Evolutionary conservation across 2,113 vertebrate species (phyloP).

Genomic region (Cyprinodon tularosa): DNA sequence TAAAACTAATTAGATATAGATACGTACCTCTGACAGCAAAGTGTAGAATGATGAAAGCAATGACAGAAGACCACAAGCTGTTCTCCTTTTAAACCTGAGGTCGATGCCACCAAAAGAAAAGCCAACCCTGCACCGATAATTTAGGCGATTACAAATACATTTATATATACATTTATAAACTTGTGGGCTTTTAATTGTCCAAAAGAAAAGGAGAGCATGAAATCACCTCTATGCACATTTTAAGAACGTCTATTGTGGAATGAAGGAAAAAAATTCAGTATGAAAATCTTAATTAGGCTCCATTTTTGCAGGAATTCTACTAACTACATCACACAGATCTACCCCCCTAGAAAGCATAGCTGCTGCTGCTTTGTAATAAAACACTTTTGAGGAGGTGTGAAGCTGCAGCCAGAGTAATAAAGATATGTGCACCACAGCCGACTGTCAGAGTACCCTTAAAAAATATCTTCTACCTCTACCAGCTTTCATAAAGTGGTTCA

Average conservation of each 20-base stretch:
- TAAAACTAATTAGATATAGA: conserved; percentile 67
- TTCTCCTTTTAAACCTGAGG: conserved; percentile 20
- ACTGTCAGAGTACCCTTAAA: conserved; percentile 8
- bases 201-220: conserved; percentile 29
- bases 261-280: conserved; percentile 35
- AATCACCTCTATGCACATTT: background rate
- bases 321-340: conserved; percentile 22
- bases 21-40: conserved; percentile 46
- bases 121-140: background rate
- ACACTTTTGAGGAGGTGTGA: conserved; percentile 1
- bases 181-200: conserved; percentile 61
- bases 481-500: conserved; percentile 12
- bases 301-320: conserved; percentile 20
- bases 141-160: conserved; percentile 52
- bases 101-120: background rate
- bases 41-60: conserved; percentile 27
- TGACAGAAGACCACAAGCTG: conserved; percentile 26
- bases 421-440: conserved; percentile 15
- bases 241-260: conserved; percentile 19
- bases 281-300: conserved; percentile 68
- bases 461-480: conserved; percentile 20
- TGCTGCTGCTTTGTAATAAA: conserved; percentile 23
- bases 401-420: conserved; percentile 31
- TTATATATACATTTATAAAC: conserved; percentile 62
- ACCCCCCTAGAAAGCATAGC: conserved; percentile 19